Evolutionary conservation across 2,888 invertebrate genomes (phyloP).

Genomic region (Agrochola macilenta): DNA sequence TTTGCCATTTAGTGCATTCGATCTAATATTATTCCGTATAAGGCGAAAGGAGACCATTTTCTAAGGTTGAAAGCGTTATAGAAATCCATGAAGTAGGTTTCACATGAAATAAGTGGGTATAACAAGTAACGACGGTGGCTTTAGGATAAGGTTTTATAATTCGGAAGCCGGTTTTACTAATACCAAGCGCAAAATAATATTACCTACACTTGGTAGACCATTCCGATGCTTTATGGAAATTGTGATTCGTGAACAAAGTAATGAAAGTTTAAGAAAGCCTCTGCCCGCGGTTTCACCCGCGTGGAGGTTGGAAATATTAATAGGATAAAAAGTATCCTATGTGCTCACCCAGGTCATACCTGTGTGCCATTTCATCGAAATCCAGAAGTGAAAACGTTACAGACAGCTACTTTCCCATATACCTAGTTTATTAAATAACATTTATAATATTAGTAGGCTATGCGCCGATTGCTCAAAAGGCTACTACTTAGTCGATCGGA

Average conservation of each 20-base stretch:
- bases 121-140: neutral
- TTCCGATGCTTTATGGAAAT: no score
- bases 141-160: neutral
- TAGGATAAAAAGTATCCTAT: no score
- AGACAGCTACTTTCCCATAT: no score
- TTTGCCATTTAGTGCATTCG: neutral
- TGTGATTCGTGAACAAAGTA: no score
- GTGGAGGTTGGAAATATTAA: no score
- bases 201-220: neutral
- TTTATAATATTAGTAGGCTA: neutral
- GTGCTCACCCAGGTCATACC: no score
- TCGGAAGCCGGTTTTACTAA: neutral
- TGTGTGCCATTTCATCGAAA: no score
- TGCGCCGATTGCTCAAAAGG: neutral
- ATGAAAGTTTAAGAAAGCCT: no score
- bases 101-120: neutral
- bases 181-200: no score
- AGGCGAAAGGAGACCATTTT: neutral
- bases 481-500: neutral
- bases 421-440: no score
- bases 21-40: neutral
- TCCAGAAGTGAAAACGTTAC: no score
- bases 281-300: no score
- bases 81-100: neutral
- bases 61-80: neutral